Evolutionary conservation across 2,888 invertebrate species (phyloP), one percentile per base, ranked within the genome.

Genomic region (Odontothrips loti): DNA sequence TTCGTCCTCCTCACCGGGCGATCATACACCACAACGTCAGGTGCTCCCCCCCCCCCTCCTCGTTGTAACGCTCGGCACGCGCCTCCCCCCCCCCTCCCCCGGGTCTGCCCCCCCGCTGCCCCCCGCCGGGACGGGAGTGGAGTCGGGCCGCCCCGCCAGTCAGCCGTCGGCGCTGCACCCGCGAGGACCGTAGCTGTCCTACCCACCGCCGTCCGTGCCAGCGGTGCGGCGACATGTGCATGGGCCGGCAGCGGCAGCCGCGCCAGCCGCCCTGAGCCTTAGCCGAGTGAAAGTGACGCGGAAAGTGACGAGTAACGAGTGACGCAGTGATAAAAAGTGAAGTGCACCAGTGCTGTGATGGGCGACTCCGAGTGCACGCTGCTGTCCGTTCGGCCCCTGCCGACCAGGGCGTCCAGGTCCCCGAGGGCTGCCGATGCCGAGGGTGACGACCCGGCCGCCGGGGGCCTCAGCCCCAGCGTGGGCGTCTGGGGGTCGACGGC

Each of bases 141-240:
- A 47, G 78, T 79, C 79, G 79, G 63, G 79, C 68, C 43, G 23
- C 63, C 47, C 47, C 29, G 20, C 68, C 43, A 75, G 34, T 51
- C 27, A 43, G 51, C 79, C 68, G 79, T 51, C 78, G 79, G 47
- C 79, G 81, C 79, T 51, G 43, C 47, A 20, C 75, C 29, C 23
- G 80, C 43, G 29, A 51, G 80, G 27, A 80, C 79, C 80, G 81
- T n/a, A n/a, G n/a, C 34, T 6, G 34, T 43, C 6, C 3, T 43
- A 6, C 34, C n/a, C n/a, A n/a, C n/a, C n/a, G n/a, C n/a, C n/a
- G 47, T 27, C 29, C 68, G 82, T 79, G 63, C 80, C 80, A n/a
- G 81, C 80, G 79, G 48, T 68, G 81, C 80, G 82, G 83, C 81
- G 84, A 84, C 83, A 79, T 82, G 82, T 83, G 84, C 84, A 83